These are phyloP conservation scores for roundworm (Caenorhabditis elegans) DNA, from an alignment of 1,140 invertebrate species.

Conservation along the genomic window DNA sequence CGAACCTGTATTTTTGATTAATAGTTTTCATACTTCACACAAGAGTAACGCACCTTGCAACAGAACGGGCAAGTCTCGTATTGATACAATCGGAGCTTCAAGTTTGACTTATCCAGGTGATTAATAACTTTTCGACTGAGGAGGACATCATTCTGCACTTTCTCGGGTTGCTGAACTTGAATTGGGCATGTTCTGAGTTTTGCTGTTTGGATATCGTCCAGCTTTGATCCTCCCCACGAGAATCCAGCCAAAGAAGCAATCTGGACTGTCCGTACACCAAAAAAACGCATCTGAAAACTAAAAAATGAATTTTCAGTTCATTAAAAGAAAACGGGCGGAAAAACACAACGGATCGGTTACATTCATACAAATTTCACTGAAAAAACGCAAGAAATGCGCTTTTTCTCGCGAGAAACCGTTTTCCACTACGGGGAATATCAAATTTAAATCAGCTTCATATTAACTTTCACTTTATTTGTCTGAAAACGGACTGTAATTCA, in stretches of 20 bases:
- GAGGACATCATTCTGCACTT: conserved; percentile 41
- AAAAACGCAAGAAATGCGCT: not conserved
- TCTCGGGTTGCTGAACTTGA: conserved; percentile 41
- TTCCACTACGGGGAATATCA: not conserved
- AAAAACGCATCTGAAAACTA: conserved; percentile 3
- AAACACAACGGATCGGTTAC: no score
- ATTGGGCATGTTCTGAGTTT: conserved; percentile 21
- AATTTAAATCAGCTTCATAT: not conserved
- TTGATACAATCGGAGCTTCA: conserved; percentile 87
- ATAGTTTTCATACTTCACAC: no score
- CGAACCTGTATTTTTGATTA: conserved; percentile 71
- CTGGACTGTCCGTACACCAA: not conserved
- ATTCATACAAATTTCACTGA: no score
- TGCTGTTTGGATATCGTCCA: not conserved
- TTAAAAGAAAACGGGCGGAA: no score
- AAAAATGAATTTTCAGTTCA: no score
- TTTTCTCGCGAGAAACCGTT: not conserved
- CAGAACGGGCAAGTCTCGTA: conserved; percentile 98
- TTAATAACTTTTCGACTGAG: conserved; percentile 46
- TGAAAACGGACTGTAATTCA: not conserved
- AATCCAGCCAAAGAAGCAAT: conserved; percentile 2
- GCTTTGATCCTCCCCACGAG: conserved; percentile 12
- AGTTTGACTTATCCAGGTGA: conserved; percentile 73
- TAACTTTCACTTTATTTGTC: not conserved
- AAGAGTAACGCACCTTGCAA: conserved; percentile 76